phyloP scores from a whole-genome alignment of 37 sponge, comb jelly and placozoan species.

The Ianthella basta region DNA sequence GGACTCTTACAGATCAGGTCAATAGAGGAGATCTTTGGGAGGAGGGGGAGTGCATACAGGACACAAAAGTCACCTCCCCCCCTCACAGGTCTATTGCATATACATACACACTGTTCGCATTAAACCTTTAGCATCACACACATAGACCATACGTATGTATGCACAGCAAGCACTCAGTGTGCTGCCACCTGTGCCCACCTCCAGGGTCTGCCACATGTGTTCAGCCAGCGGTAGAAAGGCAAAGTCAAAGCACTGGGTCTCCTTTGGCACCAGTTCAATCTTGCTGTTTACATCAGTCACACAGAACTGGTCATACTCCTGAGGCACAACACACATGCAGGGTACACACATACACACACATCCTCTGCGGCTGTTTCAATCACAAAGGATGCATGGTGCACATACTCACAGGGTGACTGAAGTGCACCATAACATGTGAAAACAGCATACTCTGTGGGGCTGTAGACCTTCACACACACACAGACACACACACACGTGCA shows the following conservation, averaged over 20 bases:
- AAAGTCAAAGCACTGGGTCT: constrained; percentile 5
- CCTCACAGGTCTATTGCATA: no score
- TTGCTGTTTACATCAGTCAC: neutral
- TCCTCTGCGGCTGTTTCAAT: neutral
- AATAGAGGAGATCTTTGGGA: neutral
- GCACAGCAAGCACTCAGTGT: neutral
- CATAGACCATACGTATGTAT: neutral
- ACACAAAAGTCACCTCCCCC: no score
- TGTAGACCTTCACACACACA: neutral
- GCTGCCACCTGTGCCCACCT: neutral
- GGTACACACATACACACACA: neutral
- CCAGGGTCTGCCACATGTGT: constrained; percentile 2
- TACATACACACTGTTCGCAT: no score
- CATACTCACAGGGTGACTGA: neutral
- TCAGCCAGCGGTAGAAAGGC: constrained; percentile 2
- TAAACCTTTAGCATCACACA: neutral
- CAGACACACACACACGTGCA: neutral
- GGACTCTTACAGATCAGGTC: neutral
- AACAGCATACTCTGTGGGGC: constrained; percentile 1
- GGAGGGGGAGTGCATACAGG: neutral
- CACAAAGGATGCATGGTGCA: no score
- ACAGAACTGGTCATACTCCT: constrained; percentile 13
- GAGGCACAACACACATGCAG: neutral
- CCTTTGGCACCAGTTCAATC: constrained; percentile 22
- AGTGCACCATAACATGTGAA: constrained; percentile 8